Evolutionary conservation across 2,797 vertebrate species (phyloP), one percentile per base, ranked within the genome.

Genomic region (Labeo calbasu): DNA sequence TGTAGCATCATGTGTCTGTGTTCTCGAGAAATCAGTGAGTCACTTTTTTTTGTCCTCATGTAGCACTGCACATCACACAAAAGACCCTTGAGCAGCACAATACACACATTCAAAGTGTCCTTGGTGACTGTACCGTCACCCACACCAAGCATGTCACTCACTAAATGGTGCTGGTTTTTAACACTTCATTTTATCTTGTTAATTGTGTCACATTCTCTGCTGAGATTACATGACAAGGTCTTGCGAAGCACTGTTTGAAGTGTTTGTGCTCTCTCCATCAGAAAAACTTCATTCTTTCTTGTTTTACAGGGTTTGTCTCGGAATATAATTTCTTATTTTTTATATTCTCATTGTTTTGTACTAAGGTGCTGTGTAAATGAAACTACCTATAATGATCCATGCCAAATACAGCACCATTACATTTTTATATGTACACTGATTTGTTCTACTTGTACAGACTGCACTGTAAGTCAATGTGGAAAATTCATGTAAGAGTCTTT

Each of bases 101-200:
- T 51, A 84, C 65, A 88, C 77, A 75, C 86, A 85, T 84, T 85
- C 66, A 79, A 87, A 89, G 88, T 89, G 88, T 83, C 88, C 86
- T 89, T 87, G 85, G 83, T 87, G 86, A 89, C 82, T 48, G 40
- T 63, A 69, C 10, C 10, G 43, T 89, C 86, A 81, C 85, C 86
- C 85, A 82, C 66, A 81, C 71, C 55, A 21, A 50, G 65, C 71
- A 78, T 59, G 73, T 32, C 50, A 46, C 32, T 51, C 46, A 84
- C 43, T 68, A 65, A 85, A 78, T 8, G 86, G 85, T 89, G 88
- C 86, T 87, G 82, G n/a, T 87, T 86, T 85, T 86, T 81, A 84
- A 81, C 68, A 78, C 69, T 21, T 73, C 8, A 2, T 83, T 68
- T 83, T 50, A 51, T 32, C 36, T 48, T 55, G 32, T 68, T 48